These are phyloP conservation scores for Axea sp. DNA, from an alignment of 2,888 invertebrate species.

Conservation along the genomic window DNA sequence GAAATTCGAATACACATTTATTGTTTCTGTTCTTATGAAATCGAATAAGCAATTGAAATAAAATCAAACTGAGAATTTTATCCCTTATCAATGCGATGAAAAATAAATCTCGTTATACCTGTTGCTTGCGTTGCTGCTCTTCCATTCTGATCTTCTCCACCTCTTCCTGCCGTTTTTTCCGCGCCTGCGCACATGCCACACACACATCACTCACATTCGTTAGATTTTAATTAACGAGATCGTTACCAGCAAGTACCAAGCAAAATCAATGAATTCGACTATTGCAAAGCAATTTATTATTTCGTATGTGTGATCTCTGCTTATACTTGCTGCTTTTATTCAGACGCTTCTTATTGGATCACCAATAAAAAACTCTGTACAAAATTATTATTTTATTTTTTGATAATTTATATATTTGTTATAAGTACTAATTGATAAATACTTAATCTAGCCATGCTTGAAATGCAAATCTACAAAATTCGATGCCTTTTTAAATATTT, in stretches of 20 bases:
- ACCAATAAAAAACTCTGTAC: not conserved
- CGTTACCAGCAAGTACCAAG: slow-evolving; percentile 19
- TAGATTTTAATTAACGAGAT: slow-evolving; percentile 34
- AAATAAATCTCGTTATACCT: slow-evolving; percentile 81
- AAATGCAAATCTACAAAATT: too few relatives aligned
- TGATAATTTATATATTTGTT: too few relatives aligned
- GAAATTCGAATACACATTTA: too few relatives aligned
- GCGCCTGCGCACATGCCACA: slow-evolving; percentile 84
- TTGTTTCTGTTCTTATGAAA: too few relatives aligned
- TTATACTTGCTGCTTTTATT: slow-evolving; percentile 8
- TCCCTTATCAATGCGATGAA: slow-evolving; percentile 4
- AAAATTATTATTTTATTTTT: too few relatives aligned
- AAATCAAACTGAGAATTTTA: not conserved
- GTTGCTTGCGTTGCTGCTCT: slow-evolving; percentile 91
- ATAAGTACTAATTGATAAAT: too few relatives aligned
- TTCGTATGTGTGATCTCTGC: not conserved
- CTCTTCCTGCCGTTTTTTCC: slow-evolving; percentile 91
- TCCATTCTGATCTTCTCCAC: slow-evolving; percentile 90
- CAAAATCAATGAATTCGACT: not conserved
- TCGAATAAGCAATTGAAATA: too few relatives aligned
- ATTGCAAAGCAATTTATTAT: not conserved
- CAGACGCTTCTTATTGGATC: not conserved
- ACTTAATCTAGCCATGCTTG: too few relatives aligned
- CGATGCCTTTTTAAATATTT: too few relatives aligned
- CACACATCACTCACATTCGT: slow-evolving; percentile 74